Conservation (phyloP, 2,113 vertebrate genomes). For the Lethenteron reissneri region DNA sequence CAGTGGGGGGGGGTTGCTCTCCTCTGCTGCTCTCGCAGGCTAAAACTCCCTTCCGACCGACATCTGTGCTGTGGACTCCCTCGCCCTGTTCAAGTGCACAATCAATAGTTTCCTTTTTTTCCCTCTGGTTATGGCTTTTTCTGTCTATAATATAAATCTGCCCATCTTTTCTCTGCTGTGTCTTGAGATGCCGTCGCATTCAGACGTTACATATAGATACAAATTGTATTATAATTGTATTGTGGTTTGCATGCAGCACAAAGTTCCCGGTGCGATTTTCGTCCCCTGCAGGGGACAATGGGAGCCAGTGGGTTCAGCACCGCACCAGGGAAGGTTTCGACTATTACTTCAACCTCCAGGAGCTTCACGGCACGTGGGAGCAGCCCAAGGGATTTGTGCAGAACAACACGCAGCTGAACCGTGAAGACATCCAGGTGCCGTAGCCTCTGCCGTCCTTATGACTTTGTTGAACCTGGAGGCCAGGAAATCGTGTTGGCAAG, state of each 20-base stretch:
- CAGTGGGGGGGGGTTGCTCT: too few relatives aligned
- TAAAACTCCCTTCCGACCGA: too few relatives aligned
- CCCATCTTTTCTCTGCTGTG: background rate
- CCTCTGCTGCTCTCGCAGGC: too few relatives aligned
- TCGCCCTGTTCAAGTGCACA: background rate
- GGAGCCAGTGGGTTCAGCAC: slow-evolving; percentile 62
- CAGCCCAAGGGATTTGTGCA: slow-evolving; percentile 46
- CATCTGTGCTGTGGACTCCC: too few relatives aligned
- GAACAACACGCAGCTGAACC: slow-evolving; percentile 53
- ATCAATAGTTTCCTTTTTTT: background rate
- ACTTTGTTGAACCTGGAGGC: too few relatives aligned
- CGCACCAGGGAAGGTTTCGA: slow-evolving; percentile 89
- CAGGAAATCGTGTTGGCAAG: too few relatives aligned
- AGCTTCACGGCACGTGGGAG: slow-evolving; percentile 53
- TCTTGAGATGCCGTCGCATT: background rate
- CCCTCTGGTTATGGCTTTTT: background rate
- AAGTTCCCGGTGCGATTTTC: slow-evolving; percentile 1
- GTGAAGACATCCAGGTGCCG: slow-evolving; percentile 78
- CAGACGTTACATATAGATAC: background rate
- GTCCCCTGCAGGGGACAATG: slow-evolving; percentile 35
- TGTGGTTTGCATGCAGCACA: too few relatives aligned
- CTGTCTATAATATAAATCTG: background rate
- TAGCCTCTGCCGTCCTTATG: background rate
- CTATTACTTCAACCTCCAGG: slow-evolving; percentile 61
- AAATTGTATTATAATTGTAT: too few relatives aligned